Evolutionary conservation across 2,113 vertebrate species (phyloP), one percentile per base, ranked within the genome.

Genomic region (Pelodiscus sinensis): DNA sequence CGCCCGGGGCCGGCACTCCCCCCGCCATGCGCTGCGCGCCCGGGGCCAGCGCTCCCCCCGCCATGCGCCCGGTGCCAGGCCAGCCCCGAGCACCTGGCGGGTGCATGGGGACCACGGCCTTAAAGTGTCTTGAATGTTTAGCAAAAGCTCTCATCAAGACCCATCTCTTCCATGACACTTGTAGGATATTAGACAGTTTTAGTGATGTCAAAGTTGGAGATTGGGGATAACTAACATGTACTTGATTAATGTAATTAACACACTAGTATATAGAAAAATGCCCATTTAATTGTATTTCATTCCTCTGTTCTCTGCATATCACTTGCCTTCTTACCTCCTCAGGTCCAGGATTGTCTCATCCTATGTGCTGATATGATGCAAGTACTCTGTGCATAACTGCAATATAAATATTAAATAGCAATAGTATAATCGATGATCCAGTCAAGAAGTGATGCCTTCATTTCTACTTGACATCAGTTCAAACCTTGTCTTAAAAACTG

Each of bases 361-460:
- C 80, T 44, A 25, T 25, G 38, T 75, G 6, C 89, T 86, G 80
- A 75, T 90, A 75, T n/a, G 35, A 21, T 18, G 2, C 55, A 24
- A 44, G 54, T 71, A 84, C 57, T 75, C 44, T 84, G 54, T 57
- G 8, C 60, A 79, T 14, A 0, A 0, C 22, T 75, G 5, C 77
- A 22, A 16, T 73, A 29, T 84, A 54, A 81, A 94, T 58, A 15
- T 89, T 58, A 89, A 90, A 13, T 18, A 82, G 21, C 55, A 84
- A 12, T 58, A 77, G 0, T 60, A 1, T 78, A 21, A 27, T 56
- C 84, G 58, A n/a, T 50, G 7, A 56, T 75, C 85, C 60, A 31
- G 22, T 89, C 52, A 0, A 0, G 56, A 55, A 82, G n/a, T 14
- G 52, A 4, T 22, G 8, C 3, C 0, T 0, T 80, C 86, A 12